Conservation (phyloP, 2,888 invertebrate species). For the Athalia circularis region DNA sequence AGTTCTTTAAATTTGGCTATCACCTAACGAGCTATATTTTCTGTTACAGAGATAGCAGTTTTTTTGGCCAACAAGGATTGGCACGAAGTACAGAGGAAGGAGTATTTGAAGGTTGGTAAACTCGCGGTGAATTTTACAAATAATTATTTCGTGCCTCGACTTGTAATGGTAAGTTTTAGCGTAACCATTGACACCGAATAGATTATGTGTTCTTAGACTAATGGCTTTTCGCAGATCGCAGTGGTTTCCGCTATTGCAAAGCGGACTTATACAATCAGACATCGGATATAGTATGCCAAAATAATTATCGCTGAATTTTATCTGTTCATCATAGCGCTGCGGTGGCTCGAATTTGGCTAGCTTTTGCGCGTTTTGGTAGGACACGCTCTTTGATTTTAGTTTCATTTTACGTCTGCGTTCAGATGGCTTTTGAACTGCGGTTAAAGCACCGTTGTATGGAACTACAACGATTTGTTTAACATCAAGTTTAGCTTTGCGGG, state of each 20-base stretch:
- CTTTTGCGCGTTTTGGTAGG: not conserved
- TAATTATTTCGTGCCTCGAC: not conserved
- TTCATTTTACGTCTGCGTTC: not conserved
- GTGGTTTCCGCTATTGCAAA: not conserved
- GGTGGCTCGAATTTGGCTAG: not conserved
- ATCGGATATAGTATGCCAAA: not conserved
- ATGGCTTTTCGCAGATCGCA: not conserved
- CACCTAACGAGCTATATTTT: not conserved
- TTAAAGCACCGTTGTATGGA: not conserved
- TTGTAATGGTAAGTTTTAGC: constrained; percentile 9
- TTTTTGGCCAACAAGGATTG: not conserved
- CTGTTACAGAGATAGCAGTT: not conserved
- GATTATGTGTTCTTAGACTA: not conserved
- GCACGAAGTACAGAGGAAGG: not conserved
- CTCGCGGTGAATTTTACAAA: not conserved
- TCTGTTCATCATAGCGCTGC: not conserved
- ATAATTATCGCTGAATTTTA: not conserved
- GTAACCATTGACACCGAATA: constrained; percentile 5
- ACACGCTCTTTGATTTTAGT: not conserved
- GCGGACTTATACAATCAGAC: not conserved
- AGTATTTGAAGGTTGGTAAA: not conserved
- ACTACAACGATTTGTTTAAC: constrained; percentile 4
- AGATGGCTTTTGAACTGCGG: not conserved
- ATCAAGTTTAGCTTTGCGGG: not conserved
- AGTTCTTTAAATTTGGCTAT: not conserved